phyloP scores from a whole-genome alignment of 2,797 vertebrate genomes.

The Cryptoblepharus egeriae region DNA sequence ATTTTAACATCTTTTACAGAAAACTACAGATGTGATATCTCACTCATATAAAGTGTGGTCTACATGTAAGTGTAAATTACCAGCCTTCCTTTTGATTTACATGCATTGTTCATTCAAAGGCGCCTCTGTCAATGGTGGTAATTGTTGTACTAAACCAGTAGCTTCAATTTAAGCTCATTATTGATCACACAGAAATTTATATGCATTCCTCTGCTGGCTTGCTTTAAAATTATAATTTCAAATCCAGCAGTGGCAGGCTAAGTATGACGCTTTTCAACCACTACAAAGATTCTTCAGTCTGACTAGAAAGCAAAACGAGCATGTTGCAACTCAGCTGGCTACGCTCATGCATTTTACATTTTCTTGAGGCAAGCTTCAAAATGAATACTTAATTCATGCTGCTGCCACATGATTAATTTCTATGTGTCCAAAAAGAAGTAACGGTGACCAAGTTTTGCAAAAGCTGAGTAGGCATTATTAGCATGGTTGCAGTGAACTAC shows the following conservation, averaged over 20 bases:
- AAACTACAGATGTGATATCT: slow-evolving; percentile 24
- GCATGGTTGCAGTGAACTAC: slow-evolving; percentile 55
- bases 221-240: slow-evolving; percentile 72
- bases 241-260: slow-evolving; percentile 62
- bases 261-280: slow-evolving; percentile 65
- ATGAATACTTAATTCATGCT: slow-evolving; percentile 54
- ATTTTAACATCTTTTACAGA: slow-evolving; percentile 13
- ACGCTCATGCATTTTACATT: slow-evolving; percentile 60
- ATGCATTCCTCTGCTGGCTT: slow-evolving; percentile 66
- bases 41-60: neutral
- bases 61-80: slow-evolving; percentile 12
- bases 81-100: slow-evolving; percentile 61
- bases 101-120: slow-evolving; percentile 63
- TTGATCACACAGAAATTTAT: slow-evolving; percentile 71
- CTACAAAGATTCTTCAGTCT: slow-evolving; percentile 70
- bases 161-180: slow-evolving; percentile 72
- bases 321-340: slow-evolving; percentile 63
- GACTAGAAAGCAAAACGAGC: slow-evolving; percentile 67
- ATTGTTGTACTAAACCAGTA: slow-evolving; percentile 65
- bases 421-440: slow-evolving; percentile 52
- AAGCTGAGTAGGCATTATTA: slow-evolving; percentile 68
- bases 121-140: slow-evolving; percentile 69
- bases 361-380: slow-evolving; percentile 59
- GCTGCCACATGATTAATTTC: slow-evolving; percentile 58
- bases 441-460: slow-evolving; percentile 45